A percentile compares a stretch with the other conserved stretches of the same genome.
Evolutionary conservation across 92 coral and sea anemone genomes (phyloP).

Genomic region (Zoanthus solanderi): DNA sequence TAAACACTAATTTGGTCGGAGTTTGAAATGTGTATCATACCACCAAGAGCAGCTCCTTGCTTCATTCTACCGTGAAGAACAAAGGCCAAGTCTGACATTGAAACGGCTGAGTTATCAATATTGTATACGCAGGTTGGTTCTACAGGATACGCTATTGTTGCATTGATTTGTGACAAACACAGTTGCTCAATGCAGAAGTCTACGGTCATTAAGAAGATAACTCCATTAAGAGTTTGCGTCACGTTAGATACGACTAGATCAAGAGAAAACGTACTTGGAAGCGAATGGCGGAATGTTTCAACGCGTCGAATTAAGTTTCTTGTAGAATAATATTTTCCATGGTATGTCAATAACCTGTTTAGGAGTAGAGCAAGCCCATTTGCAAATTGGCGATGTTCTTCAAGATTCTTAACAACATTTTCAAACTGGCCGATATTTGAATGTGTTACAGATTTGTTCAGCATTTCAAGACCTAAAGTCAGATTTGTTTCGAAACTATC

Average conservation of each 20-base stretch:
- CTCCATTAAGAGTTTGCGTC: constrained; percentile 28
- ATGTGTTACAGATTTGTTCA: neutral
- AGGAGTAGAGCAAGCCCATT: constrained; percentile 27
- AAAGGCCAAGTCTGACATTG: constrained; percentile 14
- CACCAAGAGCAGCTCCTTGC: neutral
- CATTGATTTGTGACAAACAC: constrained; percentile 35
- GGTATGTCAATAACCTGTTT: neutral
- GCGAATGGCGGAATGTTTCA: constrained; percentile 27
- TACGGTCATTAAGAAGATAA: constrained; percentile 29
- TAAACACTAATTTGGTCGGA: constrained; percentile 9
- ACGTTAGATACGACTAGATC: constrained; percentile 6
- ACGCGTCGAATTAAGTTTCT: constrained; percentile 1
- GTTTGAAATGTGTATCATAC: constrained; percentile 6
- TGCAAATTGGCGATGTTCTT: constrained; percentile 34
- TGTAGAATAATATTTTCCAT: constrained; percentile 26
- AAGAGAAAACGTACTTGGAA: constrained; percentile 7
- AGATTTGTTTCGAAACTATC: constrained; percentile 12
- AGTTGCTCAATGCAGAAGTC: constrained; percentile 29
- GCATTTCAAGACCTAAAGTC: neutral
- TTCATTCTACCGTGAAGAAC: constrained; percentile 25
- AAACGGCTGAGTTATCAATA: neutral
- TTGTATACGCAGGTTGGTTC: constrained; percentile 8
- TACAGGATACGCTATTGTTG: constrained; percentile 24
- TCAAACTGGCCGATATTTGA: constrained; percentile 25
- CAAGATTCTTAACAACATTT: constrained; percentile 9